Percentiles rank a stretch among this genome's conserved stretches.
These are phyloP conservation scores for Tetropium fuscum DNA, from an alignment of 2,888 invertebrate genomes.

Conservation along the genomic window DNA sequence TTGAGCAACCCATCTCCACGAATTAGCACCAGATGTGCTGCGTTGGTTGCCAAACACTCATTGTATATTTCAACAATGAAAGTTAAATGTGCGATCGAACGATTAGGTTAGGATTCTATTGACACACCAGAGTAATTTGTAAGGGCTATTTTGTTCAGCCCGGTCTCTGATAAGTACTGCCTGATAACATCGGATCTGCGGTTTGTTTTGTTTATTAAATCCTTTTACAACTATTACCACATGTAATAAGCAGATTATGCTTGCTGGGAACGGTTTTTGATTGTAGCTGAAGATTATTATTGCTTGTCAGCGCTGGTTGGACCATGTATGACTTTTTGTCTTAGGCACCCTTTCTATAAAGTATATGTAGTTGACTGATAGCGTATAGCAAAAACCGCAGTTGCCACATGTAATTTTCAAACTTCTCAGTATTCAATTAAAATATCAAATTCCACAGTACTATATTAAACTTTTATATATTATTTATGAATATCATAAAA, in stretches of 20 bases:
- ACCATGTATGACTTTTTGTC: not conserved
- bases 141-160: constrained; percentile 58
- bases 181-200: constrained; percentile 58
- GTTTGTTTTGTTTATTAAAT: constrained; percentile 60
- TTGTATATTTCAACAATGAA: constrained; percentile 64
- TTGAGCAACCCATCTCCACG: constrained; percentile 28
- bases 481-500: too few relatives aligned
- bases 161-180: constrained; percentile 50
- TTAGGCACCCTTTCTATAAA: not conserved
- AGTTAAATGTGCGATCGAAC: constrained; percentile 65
- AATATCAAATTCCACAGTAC: too few relatives aligned
- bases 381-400: too few relatives aligned
- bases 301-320: constrained; percentile 1
- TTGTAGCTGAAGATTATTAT: constrained; percentile 30
- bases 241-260: constrained; percentile 57
- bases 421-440: too few relatives aligned
- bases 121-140: constrained; percentile 64
- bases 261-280: constrained; percentile 37
- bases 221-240: constrained; percentile 55
- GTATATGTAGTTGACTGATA: too few relatives aligned
- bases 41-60: constrained; percentile 63
- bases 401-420: too few relatives aligned
- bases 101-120: constrained; percentile 65
- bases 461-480: too few relatives aligned
- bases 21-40: constrained; percentile 63